These are phyloP conservation scores for Rhadina sibilatrix DNA, from an alignment of 2,113 vertebrate species.

Conservation along the genomic window DNA sequence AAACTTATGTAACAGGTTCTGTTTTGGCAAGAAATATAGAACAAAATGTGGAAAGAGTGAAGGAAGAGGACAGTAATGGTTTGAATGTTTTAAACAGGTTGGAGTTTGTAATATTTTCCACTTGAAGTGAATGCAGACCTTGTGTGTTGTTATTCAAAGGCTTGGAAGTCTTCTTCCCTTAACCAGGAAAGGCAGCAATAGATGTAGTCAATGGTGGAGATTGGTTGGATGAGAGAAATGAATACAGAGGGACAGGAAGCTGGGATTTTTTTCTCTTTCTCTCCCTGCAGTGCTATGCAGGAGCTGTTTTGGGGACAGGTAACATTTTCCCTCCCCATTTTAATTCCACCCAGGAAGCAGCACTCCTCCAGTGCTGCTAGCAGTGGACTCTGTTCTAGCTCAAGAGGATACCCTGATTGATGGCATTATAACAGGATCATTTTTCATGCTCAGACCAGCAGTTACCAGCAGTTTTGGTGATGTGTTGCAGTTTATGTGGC, in stretches of 20 bases:
- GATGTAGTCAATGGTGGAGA: not conserved
- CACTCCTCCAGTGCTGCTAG: not conserved
- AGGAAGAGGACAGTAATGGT: not conserved
- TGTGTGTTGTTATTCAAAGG: not conserved
- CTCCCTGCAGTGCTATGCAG: not conserved
- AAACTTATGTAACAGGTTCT: not conserved
- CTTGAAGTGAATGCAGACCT: not conserved
- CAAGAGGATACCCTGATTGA: not conserved
- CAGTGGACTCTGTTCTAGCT: not conserved
- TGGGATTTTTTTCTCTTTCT: fast-evolving
- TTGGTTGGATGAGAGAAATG: not conserved
- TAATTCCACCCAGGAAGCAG: not conserved
- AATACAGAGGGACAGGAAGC: not conserved
- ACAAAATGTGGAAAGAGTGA: not conserved
- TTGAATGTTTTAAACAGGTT: slow-evolving; percentile 26
- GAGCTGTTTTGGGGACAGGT: not conserved
- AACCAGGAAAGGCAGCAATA: not conserved
- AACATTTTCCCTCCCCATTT: not conserved
- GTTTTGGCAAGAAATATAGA: not conserved
- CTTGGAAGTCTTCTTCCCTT: not conserved
- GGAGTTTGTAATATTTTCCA: not conserved
- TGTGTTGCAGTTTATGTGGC: not conserved
- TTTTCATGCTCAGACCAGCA: not conserved
- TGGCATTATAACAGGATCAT: not conserved
- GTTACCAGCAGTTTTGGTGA: not conserved